A percentile compares a stretch with the other conserved stretches of the same genome.
Conservation (phyloP, 2,888 invertebrate genomes). For the Cosmia trapezina region DNA sequence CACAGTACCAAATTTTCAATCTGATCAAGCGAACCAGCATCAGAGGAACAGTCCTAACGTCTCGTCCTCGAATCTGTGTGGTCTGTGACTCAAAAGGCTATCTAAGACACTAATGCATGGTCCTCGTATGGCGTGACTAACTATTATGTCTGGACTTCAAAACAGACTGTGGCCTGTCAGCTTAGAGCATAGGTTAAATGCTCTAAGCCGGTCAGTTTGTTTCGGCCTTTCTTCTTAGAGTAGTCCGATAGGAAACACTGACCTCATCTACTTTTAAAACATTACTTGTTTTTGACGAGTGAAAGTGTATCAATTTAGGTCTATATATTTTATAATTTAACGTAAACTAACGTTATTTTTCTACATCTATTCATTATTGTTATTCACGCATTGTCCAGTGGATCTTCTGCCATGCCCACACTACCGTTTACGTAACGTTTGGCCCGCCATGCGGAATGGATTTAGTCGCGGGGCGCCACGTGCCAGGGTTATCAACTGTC, state of each 20-base stretch:
- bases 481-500: conserved; percentile 66
- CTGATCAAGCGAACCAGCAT: too few relatives aligned
- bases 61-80: neutral
- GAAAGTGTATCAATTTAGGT: neutral
- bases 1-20: neutral
- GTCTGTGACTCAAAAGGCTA: too few relatives aligned
- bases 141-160: neutral
- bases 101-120: too few relatives aligned
- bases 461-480: conserved; percentile 73
- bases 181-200: too few relatives aligned
- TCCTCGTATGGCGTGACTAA: neutral
- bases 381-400: conserved; percentile 15
- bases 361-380: neutral
- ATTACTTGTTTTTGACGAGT: neutral
- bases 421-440: conserved; percentile 76
- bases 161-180: neutral
- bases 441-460: conserved; percentile 76
- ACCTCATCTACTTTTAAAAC: neutral
- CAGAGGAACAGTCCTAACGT: neutral
- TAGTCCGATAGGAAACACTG: neutral
- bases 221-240: neutral
- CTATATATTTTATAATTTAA: neutral
- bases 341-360: neutral
- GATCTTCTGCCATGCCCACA: conserved; percentile 40
- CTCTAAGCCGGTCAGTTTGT: neutral